Percentiles rank a stretch among this genome's conserved stretches.
These are phyloP conservation scores for Myotis findleyi DNA, from an alignment of 2,797 vertebrate genomes.

Conservation along the genomic window DNA sequence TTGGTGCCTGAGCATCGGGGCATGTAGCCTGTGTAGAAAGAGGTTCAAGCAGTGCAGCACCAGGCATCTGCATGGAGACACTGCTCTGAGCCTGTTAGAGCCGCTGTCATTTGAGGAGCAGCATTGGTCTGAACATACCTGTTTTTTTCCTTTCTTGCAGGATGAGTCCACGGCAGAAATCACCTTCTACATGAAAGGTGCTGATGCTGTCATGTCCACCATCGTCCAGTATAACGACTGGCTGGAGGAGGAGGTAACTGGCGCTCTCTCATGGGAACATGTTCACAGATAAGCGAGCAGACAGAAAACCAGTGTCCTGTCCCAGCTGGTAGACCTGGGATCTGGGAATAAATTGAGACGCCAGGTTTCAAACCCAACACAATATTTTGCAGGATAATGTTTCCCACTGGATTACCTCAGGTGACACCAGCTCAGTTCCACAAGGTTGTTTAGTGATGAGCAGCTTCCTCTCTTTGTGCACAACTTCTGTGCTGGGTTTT, in stretches of 20 bases:
- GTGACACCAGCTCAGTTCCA: background rate
- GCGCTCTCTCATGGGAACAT: fast-evolving
- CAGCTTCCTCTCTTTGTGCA: background rate
- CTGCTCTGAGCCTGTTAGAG: background rate
- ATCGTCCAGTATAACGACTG: constrained; percentile 99
- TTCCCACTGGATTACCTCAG: background rate
- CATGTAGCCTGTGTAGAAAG: too few relatives aligned
- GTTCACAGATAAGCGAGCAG: background rate
- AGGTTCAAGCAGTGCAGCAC: background rate
- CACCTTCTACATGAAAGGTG: constrained; percentile 99
- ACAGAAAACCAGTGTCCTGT: background rate
- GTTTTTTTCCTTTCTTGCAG: constrained; percentile 81
- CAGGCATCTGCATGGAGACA: background rate
- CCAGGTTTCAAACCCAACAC: background rate
- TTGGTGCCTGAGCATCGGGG: background rate
- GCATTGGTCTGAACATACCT: fast-evolving
- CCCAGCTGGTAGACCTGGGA: background rate
- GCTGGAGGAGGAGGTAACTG: constrained; percentile 96
- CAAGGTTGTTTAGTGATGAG: background rate
- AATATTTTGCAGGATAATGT: background rate
- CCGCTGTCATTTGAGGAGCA: background rate
- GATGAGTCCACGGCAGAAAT: constrained; percentile 97
- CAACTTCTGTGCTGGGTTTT: background rate
- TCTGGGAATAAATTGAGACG: background rate
- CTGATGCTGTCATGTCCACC: constrained; percentile 96